Conservation (phyloP, 2,888 invertebrate genomes). For the Agrotis clavis region DNA sequence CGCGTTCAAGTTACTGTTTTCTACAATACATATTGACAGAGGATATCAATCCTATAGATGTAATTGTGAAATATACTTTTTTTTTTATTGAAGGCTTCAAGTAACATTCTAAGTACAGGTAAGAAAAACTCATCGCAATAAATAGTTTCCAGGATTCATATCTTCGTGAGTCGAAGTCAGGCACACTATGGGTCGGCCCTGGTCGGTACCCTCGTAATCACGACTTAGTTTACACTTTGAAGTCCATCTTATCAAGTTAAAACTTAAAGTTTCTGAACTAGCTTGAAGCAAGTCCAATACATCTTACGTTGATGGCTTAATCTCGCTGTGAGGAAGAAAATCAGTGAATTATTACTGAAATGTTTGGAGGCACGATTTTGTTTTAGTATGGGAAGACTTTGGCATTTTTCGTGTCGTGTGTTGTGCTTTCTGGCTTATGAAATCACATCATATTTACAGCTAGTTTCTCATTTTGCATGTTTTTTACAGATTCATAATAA, state of each 20-base stretch:
- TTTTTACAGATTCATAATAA: too few relatives aligned
- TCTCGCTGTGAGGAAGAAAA: constrained; percentile 46
- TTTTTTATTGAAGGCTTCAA: not conserved
- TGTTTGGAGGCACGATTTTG: constrained; percentile 34
- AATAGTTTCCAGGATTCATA: constrained; percentile 43
- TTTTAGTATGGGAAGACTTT: not conserved
- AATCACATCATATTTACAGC: too few relatives aligned
- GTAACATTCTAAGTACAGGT: not conserved
- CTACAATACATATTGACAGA: too few relatives aligned
- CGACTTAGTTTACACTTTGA: constrained; percentile 52
- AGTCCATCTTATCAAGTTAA: constrained; percentile 58
- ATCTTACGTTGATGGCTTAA: constrained; percentile 60
- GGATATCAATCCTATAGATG: too few relatives aligned
- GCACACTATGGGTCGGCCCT: constrained; percentile 17
- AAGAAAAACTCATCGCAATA: constrained; percentile 26
- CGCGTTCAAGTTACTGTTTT: too few relatives aligned
- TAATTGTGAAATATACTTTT: not conserved
- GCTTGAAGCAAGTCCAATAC: constrained; percentile 55
- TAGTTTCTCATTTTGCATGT: not conserved
- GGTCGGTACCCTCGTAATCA: constrained; percentile 48
- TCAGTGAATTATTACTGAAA: constrained; percentile 42
- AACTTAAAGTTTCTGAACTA: constrained; percentile 53
- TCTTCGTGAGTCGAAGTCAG: constrained; percentile 51
- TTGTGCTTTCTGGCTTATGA: too few relatives aligned
- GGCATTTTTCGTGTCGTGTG: not conserved